A percentile compares a stretch with the other conserved stretches of the same genome.
Conservation (phyloP, 2,797 vertebrate genomes). For the Rhincodon typus region DNA sequence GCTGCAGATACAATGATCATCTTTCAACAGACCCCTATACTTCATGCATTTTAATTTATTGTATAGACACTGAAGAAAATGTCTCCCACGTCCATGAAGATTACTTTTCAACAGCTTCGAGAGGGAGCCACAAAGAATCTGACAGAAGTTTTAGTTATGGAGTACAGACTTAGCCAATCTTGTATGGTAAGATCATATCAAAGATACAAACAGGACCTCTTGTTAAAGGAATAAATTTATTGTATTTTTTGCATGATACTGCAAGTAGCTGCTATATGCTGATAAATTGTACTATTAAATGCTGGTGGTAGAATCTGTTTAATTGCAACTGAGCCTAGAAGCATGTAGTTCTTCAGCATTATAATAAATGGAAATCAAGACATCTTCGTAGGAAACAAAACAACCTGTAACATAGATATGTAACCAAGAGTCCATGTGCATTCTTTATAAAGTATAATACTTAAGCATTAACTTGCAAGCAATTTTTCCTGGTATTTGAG, state of each 20-base stretch:
- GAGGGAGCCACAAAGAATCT: slow-evolving; percentile 73
- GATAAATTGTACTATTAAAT: neutral
- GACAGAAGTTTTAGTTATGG: slow-evolving; percentile 81
- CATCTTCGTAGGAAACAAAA: neutral
- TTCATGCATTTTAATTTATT: slow-evolving; percentile 33
- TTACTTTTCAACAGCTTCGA: slow-evolving; percentile 75
- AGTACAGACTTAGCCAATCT: slow-evolving; percentile 82
- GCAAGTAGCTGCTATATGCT: neutral
- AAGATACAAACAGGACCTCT: neutral
- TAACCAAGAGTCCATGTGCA: neutral
- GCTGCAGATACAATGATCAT: neutral
- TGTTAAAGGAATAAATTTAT: neutral
- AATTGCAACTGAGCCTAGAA: neutral
- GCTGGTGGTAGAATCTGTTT: neutral
- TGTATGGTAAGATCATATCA: slow-evolving; percentile 70
- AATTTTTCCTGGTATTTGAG: neutral
- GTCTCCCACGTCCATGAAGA: slow-evolving; percentile 90
- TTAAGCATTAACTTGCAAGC: neutral
- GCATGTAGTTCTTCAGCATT: neutral
- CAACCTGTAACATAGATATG: neutral
- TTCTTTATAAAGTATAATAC: neutral
- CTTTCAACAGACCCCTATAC: neutral
- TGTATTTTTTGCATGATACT: neutral
- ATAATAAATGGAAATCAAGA: neutral
- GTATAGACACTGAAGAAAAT: slow-evolving; percentile 74